These are phyloP conservation scores for Cochlearius cochlearius DNA, from an alignment of 2,113 vertebrate genomes.

Conservation along the genomic window DNA sequence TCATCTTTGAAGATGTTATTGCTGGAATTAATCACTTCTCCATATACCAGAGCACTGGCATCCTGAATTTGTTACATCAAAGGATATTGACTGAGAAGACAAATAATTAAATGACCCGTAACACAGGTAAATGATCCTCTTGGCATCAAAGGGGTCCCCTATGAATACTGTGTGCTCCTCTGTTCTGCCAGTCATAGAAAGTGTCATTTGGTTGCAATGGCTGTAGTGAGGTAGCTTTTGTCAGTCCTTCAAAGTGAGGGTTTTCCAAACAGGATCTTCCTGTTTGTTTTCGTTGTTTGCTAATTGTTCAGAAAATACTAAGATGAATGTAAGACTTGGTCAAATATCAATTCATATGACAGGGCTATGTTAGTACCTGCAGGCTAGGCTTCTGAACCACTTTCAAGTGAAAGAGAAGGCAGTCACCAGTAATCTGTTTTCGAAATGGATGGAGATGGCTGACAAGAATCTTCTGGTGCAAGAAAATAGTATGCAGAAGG, in stretches of 20 bases:
- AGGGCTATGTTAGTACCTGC: neutral
- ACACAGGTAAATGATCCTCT: constrained; percentile 34
- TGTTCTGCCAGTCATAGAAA: neutral
- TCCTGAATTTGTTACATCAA: constrained; percentile 58
- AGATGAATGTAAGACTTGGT: neutral
- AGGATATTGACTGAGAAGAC: constrained; percentile 25
- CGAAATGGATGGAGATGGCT: neutral
- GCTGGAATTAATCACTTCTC: constrained; percentile 20
- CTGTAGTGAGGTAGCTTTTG: neutral
- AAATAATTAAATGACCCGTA: constrained; percentile 59
- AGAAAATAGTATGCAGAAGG: neutral
- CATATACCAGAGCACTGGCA: neutral
- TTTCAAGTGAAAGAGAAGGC: neutral
- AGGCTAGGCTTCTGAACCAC: neutral
- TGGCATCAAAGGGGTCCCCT: constrained; percentile 45
- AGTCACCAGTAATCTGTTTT: neutral
- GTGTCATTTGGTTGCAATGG: neutral
- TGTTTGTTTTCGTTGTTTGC: constrained; percentile 46
- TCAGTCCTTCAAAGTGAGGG: constrained; percentile 25
- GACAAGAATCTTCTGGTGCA: neutral
- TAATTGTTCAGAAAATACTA: neutral
- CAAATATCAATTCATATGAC: neutral
- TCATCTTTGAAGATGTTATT: neutral
- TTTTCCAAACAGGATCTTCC: constrained; percentile 50
- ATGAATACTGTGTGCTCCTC: neutral